A percentile compares a stretch with the other conserved stretches of the same genome.
phyloP scores from a whole-genome alignment of 1,140 invertebrate genomes.

The Caenorhabditis latens region DNA sequence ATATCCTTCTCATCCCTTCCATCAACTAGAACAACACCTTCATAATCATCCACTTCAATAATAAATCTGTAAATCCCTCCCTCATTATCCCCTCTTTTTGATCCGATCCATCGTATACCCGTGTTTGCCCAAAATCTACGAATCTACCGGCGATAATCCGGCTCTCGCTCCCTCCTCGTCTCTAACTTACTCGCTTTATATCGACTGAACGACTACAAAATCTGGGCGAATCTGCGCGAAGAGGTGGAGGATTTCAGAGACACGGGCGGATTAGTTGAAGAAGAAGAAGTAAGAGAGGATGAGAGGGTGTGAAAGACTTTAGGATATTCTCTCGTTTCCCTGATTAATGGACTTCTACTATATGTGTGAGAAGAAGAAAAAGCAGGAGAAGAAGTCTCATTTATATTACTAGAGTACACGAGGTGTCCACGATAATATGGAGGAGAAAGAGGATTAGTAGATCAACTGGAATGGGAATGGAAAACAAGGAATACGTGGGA shows the following conservation, averaged over 20 bases:
- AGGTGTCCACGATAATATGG: too few relatives aligned
- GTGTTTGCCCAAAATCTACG: background rate
- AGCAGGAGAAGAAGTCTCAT: too few relatives aligned
- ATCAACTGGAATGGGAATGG: too few relatives aligned
- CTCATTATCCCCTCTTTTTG: background rate
- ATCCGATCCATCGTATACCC: background rate
- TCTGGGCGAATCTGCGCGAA: background rate
- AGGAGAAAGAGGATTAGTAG: too few relatives aligned
- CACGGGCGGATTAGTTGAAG: background rate
- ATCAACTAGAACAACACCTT: background rate
- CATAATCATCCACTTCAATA: background rate
- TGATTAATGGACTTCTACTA: conserved; percentile 14
- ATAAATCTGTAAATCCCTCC: background rate
- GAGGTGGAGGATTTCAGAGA: conserved; percentile 14
- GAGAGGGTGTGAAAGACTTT: background rate
- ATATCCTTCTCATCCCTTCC: background rate
- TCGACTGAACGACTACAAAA: background rate
- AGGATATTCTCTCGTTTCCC: background rate
- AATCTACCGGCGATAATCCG: conserved; percentile 35
- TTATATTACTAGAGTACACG: too few relatives aligned
- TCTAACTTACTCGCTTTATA: background rate
- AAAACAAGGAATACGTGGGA: too few relatives aligned
- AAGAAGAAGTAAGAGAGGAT: background rate
- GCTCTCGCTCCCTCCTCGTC: background rate
- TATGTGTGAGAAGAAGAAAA: conserved; percentile 17